These are phyloP conservation scores for Empis livida DNA, from an alignment of 2,888 invertebrate species.

Conservation along the genomic window DNA sequence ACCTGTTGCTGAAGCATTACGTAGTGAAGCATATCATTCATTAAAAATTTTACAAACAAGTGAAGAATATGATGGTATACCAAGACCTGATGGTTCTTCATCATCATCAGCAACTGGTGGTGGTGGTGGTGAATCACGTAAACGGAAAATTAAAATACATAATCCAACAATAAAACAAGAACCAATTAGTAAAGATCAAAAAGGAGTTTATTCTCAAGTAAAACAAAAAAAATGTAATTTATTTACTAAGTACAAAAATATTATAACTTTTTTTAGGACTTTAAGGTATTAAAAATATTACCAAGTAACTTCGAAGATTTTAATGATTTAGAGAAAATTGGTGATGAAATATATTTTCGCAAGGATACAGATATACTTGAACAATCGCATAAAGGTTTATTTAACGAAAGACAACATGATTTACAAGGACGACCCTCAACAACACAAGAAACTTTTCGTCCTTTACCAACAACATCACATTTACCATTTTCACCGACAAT, in stretches of 20 bases:
- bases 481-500: background rate
- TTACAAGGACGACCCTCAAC: background rate
- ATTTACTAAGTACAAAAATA: background rate
- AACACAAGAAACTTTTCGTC: slow-evolving; percentile 1
- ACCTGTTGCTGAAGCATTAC: slow-evolving; percentile 16
- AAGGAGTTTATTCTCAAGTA: slow-evolving; percentile 20
- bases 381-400: slow-evolving; percentile 3
- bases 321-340: slow-evolving; percentile 18
- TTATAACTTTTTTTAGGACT: slow-evolving; percentile 14
- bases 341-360: slow-evolving; percentile 19
- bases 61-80: slow-evolving; percentile 5
- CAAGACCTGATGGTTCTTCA: slow-evolving; percentile 3
- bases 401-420: background rate
- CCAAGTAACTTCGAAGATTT: slow-evolving; percentile 18
- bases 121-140: background rate
- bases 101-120: background rate
- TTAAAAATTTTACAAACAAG: slow-evolving; percentile 19
- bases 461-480: background rate
- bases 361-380: slow-evolving; percentile 12
- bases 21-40: slow-evolving; percentile 17
- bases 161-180: slow-evolving; percentile 7
- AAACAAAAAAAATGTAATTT: background rate
- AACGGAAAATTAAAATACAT: slow-evolving; percentile 10
- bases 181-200: slow-evolving; percentile 7
- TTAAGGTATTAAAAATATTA: slow-evolving; percentile 19